Evolutionary conservation across 2,888 invertebrate species (phyloP).

Genomic region (Baronia brevicornis): DNA sequence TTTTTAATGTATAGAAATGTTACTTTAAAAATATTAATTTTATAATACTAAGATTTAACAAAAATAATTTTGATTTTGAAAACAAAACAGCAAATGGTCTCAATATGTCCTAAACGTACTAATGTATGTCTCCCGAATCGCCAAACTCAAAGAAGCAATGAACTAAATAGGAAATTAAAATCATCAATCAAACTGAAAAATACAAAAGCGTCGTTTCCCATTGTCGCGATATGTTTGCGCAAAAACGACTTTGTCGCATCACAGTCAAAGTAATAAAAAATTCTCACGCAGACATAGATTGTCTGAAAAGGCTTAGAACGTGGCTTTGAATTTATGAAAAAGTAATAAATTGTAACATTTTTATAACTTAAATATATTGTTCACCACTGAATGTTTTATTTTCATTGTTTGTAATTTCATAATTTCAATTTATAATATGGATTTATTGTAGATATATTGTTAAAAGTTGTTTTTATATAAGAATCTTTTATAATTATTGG

Average conservation of each 20-base stretch:
- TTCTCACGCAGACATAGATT: slow-evolving; percentile 31
- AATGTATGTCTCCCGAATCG: slow-evolving; percentile 18
- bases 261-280: slow-evolving; percentile 73
- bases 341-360: too few species aligned
- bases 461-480: too few species aligned
- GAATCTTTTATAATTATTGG: too few species aligned
- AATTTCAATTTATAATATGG: too few species aligned
- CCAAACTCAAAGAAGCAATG: slow-evolving; percentile 41
- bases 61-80: too few species aligned
- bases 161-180: slow-evolving; percentile 72
- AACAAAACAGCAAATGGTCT: slow-evolving; percentile 3
- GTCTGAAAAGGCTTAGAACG: slow-evolving; percentile 31
- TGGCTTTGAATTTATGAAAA: too few species aligned
- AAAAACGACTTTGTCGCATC: slow-evolving; percentile 75
- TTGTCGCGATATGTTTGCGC: slow-evolving; percentile 74
- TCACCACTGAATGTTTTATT: too few species aligned
- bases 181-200: slow-evolving; percentile 75
- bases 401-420: too few species aligned
- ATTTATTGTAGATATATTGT: too few species aligned
- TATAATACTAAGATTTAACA: too few species aligned
- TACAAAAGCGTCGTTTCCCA: slow-evolving; percentile 69
- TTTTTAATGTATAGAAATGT: slow-evolving; percentile 14
- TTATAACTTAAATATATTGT: slow-evolving; percentile 5
- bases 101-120: slow-evolving; percentile 9
- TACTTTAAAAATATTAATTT: neutral